Percentiles rank a stretch among this genome's conserved stretches.
Evolutionary conservation across 2,113 vertebrate species (phyloP).

Genomic region (Spea bombifrons): DNA sequence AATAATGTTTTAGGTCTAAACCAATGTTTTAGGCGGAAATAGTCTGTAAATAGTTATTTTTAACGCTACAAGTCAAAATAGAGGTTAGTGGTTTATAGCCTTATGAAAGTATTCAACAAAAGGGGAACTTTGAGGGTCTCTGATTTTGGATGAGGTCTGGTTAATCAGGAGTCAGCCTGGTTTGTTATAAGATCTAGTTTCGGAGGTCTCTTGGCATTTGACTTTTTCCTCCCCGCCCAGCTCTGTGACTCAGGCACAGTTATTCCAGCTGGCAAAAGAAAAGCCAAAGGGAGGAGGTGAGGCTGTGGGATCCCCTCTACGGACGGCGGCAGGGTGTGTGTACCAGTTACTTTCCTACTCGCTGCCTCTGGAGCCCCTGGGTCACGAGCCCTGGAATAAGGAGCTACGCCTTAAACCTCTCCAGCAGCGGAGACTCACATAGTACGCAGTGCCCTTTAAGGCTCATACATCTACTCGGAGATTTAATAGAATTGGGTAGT

Average conservation of each 20-base stretch:
- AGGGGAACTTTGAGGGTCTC: no score
- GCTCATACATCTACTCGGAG: no score
- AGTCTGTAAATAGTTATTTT: no score
- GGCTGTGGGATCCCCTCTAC: constrained; percentile 22
- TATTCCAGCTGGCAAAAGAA: constrained; percentile 16
- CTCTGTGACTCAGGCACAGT: constrained; percentile 6
- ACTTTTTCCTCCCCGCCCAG: constrained; percentile 4
- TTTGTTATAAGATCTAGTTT: constrained; percentile 21
- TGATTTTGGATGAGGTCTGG: constrained; percentile 6
- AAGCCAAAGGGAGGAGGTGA: constrained; percentile 1
- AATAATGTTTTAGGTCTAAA: no score
- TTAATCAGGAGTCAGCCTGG: constrained; percentile 8
- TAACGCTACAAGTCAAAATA: no score
- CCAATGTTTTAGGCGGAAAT: no score
- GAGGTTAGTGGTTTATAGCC: no score
- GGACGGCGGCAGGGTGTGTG: constrained; percentile 6
- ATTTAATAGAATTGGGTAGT: no score
- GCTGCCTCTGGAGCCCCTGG: neutral
- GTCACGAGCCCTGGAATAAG: neutral
- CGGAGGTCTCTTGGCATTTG: constrained; percentile 10
- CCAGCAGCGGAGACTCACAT: neutral
- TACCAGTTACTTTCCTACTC: neutral
- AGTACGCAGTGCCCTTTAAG: no score
- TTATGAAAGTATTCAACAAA: no score
- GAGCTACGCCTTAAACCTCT: neutral